Percentiles rank a stretch among this genome's conserved stretches.
phyloP scores from a whole-genome alignment of 2,113 vertebrate species.

The Pelvicachromis taeniatus region DNA sequence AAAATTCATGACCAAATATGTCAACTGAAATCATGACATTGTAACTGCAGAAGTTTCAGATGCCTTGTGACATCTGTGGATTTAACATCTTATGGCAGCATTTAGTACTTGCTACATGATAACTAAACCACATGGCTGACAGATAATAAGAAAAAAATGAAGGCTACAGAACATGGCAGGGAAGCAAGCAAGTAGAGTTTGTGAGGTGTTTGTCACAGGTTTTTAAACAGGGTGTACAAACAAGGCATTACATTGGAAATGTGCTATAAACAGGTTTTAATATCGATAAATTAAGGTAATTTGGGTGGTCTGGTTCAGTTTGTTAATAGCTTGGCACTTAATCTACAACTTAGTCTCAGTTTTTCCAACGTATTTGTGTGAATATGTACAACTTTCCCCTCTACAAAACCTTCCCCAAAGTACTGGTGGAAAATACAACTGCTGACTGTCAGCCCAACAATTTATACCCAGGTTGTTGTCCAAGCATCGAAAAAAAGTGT shows the following conservation, averaged over 20 bases:
- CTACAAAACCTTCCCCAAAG: neutral
- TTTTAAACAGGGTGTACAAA: neutral
- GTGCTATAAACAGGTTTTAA: neutral
- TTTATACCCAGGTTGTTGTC: neutral
- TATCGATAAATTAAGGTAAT: neutral
- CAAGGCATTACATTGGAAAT: neutral
- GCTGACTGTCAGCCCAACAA: neutral
- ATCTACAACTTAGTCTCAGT: neutral
- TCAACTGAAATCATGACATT: neutral
- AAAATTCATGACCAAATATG: neutral
- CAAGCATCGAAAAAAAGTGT: neutral
- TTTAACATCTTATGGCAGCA: neutral
- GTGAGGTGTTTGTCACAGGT: neutral
- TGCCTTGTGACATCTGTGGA: neutral
- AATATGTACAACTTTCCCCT: neutral
- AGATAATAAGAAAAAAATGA: neutral
- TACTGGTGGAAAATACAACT: neutral
- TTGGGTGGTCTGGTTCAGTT: constrained; percentile 1
- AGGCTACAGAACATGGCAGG: neutral
- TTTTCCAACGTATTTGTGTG: neutral
- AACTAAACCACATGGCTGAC: neutral
- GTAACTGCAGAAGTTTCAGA: neutral
- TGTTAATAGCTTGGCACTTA: neutral
- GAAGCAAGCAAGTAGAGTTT: neutral
- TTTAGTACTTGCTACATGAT: neutral